Conservation (phyloP, 1,140 invertebrate genomes). For the Psilanteris sp. region DNA sequence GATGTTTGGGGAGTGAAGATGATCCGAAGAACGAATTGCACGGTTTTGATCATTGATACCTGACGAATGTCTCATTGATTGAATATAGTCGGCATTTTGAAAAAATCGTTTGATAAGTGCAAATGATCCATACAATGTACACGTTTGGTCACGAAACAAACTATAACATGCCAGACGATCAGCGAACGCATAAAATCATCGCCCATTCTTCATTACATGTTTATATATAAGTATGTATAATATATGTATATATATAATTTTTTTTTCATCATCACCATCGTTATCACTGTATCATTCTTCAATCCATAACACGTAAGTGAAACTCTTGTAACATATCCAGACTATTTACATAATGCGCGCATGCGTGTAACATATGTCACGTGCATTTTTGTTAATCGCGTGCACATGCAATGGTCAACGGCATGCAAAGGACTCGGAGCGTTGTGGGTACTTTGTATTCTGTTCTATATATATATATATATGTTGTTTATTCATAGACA, state of each 20-base stretch:
- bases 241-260: conserved; percentile 46
- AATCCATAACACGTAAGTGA: conserved; percentile 56
- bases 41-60: conserved; percentile 20
- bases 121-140: conserved; percentile 58
- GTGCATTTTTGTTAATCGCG: conserved; percentile 50
- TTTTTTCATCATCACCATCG: conserved; percentile 48
- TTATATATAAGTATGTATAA: conserved; percentile 58
- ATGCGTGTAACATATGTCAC: conserved; percentile 57
- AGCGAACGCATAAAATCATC: conserved; percentile 65
- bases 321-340: conserved; percentile 42
- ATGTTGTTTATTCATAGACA: conserved; percentile 33
- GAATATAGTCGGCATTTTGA: conserved; percentile 26
- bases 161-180: conserved; percentile 63
- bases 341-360: conserved; percentile 58
- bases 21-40: conserved; percentile 29
- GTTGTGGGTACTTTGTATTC: conserved; percentile 53
- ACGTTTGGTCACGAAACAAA: conserved; percentile 50
- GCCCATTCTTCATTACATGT: conserved; percentile 60
- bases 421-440: conserved; percentile 65
- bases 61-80: conserved; percentile 46
- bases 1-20: conserved; percentile 31
- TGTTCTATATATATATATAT: conserved; percentile 43
- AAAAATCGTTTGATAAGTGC: conserved; percentile 46
- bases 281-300: conserved; percentile 52
- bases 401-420: conserved; percentile 55